Base-by-base conservation (phyloP, 2,888 invertebrate species). In the Ferrisia virgata region DNA sequence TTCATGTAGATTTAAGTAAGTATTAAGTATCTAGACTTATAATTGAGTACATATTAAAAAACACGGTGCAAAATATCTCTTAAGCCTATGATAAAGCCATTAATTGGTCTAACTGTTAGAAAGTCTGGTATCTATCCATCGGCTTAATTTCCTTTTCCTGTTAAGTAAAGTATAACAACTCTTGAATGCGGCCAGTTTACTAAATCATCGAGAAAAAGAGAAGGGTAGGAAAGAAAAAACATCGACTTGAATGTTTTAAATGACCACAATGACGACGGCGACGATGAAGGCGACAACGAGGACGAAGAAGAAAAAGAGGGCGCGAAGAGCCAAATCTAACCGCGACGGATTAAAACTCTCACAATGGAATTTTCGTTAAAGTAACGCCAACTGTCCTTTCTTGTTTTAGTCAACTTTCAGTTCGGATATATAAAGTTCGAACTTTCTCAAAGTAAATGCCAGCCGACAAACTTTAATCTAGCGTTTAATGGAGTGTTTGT, bases 401-500 rank as follows among this genome's bases (percentile, higher is more conserved):
- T 72, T 33, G 72, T 33, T 64, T 72, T 72, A 72, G 72, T 72
- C 72, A 72, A 72, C 72, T 72, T 72, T 72, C n/a, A 6, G n/a
- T 22, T 33, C 31, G 47, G 47, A 47, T 47, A n/a, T n/a, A n/a
- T n/a, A 47, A 72, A 72, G 72, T 72, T 72, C 25, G n/a, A 72
- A 72, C 72, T 72, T 72, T 72, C 64, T 64, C 72, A 72, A 72
- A 72, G 72, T 72, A 72, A 72, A 72, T 72, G 72, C 72, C 33
- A 72, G 22, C 72, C 33, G 72, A 72, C 72, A 72, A 72, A 72
- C 72, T 72, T 72, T 72, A 72, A 72, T 72, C 72, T 72, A 72
- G 72, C 72, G 72, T 72, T 72, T 72, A 72, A 72, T 72, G 72
- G 72, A 72, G 72, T 72, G 72, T 72, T 72, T 72, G 72, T 33